Evolutionary conservation across 2,797 vertebrate species (phyloP).

Genomic region (Choloepus didactylus): DNA sequence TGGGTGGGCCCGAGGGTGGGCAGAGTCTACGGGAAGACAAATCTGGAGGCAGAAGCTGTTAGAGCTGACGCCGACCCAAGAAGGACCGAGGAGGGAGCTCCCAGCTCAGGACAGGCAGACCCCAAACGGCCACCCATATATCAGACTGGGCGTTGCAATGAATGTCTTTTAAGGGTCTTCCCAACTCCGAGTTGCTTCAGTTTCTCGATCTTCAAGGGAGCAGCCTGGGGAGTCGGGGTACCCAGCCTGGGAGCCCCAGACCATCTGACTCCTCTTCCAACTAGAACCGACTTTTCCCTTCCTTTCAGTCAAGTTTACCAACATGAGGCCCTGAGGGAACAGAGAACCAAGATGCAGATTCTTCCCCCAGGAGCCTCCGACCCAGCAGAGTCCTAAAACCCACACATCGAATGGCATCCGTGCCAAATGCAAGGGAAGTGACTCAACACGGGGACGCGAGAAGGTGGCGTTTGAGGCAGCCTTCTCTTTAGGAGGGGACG

Average conservation of each 20-base stretch:
- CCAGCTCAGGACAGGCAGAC: constrained; percentile 7
- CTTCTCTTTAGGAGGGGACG: background rate
- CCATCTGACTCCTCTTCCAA: background rate
- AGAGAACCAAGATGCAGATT: background rate
- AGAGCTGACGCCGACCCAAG: constrained; percentile 18
- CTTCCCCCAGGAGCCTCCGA: background rate
- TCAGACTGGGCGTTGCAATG: background rate
- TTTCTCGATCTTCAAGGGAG: background rate
- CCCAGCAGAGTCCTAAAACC: background rate
- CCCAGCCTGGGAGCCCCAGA: background rate
- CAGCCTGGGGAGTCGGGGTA: background rate
- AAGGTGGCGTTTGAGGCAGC: background rate
- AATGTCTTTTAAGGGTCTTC: constrained; percentile 4
- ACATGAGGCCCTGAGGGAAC: background rate
- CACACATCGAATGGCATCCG: background rate
- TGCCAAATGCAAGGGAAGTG: background rate
- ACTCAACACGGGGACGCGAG: background rate
- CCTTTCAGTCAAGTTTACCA: background rate
- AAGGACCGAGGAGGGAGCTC: background rate
- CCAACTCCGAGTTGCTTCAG: background rate
- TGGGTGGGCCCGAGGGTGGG: background rate
- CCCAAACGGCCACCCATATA: background rate
- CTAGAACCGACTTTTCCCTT: background rate
- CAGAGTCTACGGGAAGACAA: background rate
- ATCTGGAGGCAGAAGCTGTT: background rate